phyloP scores from a whole-genome alignment of 2,797 vertebrate genomes.

The Strix occidentalis region DNA sequence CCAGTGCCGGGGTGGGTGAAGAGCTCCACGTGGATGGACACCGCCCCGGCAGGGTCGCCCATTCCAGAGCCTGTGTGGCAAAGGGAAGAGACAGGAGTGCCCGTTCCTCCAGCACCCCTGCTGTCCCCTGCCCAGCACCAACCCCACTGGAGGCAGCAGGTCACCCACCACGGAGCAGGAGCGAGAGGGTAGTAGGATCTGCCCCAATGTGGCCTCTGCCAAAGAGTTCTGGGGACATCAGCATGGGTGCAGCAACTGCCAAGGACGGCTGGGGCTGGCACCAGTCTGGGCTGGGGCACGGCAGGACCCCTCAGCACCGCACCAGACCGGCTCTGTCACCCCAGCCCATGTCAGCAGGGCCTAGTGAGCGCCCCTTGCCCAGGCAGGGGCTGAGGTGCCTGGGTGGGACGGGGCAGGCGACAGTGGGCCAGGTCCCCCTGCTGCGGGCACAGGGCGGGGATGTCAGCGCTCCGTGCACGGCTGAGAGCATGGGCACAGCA shows the following conservation, averaged over 20 bases:
- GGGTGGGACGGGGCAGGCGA: background rate
- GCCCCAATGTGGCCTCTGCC: background rate
- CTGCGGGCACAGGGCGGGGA: accelerated
- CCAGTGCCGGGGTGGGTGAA: too few relatives aligned
- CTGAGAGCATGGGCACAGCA: background rate
- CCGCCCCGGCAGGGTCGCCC: too few relatives aligned
- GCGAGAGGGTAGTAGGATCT: background rate
- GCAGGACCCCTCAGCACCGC: too few relatives aligned
- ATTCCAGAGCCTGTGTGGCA: too few relatives aligned
- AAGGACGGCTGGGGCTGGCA: background rate
- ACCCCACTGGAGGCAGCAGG: too few relatives aligned
- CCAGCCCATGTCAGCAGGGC: background rate
- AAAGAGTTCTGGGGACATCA: background rate
- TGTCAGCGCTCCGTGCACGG: background rate
- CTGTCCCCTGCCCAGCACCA: too few relatives aligned
- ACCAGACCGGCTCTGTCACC: background rate
- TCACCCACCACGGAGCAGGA: accelerated
- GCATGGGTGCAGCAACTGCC: background rate
- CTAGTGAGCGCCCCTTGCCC: background rate
- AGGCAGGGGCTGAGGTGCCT: background rate
- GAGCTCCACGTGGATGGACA: too few relatives aligned
- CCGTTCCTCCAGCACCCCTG: too few relatives aligned
- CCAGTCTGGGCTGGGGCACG: background rate
- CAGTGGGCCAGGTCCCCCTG: background rate
- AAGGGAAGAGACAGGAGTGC: too few relatives aligned